Base-by-base conservation (phyloP, 1,140 invertebrate genomes). In the Penaeus chinensis region DNA sequence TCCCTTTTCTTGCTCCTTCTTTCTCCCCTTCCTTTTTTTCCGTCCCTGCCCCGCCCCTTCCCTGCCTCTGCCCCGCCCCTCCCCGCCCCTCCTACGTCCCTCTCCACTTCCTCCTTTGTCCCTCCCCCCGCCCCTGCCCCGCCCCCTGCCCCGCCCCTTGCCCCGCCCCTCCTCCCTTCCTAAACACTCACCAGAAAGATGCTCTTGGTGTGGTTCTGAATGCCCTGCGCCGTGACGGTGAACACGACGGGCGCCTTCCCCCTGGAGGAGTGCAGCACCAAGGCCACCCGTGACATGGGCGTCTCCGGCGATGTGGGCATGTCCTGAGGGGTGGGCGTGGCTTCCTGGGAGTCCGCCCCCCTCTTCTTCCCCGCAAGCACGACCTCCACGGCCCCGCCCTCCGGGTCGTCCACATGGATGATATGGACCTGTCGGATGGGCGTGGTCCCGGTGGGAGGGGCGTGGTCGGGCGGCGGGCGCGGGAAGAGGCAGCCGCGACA, bases 401-500 rank as follows among this genome's bases (percentile, higher is more conserved):
- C 82, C 0, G 82, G 82, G 20, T 76, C 47, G 18, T 84, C 82
- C 54, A 84, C 82, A 10, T 76, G 66, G 16, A 84, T 54, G 32
- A 84, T 84, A 37, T 84, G 82, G 37, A 84, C 82, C 54, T 84
- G 71, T n/a, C 47, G 37, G 19, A 84, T 20, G n/a, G 69, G 69
- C 19, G 82, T 42, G 8, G 66, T 8, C 27, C 71, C n/a, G 69
- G 24, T 24, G 71, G 37, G 63, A 63, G 63, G 61, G 81, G 47
- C 37, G 81, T 71, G 63, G 11, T 22, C 32, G n/a, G 66, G 66
- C 66, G 32, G 32, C 66, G 24, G 61, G n/a, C n/a, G 22, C 10
- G 66, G 82, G 27, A 74, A 84, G 61, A 60, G 74, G 65, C 87
- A 89, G 71, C 82, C 82, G 27, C 61, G 61, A 11, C 87, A 89